Conservation (phyloP, 2,113 vertebrate species). For the Rhipidura dahli region DNA sequence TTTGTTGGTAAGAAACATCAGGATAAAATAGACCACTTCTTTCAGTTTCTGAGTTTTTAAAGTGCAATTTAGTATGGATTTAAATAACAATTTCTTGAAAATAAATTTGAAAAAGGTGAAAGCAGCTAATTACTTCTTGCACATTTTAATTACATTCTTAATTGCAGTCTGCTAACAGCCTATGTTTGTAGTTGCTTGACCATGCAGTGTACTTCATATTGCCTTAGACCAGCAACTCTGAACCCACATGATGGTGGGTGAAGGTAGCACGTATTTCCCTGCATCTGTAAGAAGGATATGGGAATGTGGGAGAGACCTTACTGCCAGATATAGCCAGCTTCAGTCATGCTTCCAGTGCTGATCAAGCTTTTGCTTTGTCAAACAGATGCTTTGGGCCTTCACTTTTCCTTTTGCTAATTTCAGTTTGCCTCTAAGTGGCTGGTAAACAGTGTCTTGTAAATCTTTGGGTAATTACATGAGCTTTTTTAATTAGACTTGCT, state of each 20-base stretch:
- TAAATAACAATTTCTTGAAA: background rate
- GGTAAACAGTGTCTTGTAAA: slow-evolving; percentile 2
- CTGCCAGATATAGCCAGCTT: background rate
- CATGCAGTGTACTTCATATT: background rate
- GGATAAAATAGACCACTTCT: background rate
- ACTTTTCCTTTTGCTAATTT: slow-evolving; percentile 15
- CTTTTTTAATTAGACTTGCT: background rate
- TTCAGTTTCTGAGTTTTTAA: background rate
- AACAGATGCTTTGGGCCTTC: slow-evolving; percentile 20
- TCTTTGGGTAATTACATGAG: background rate
- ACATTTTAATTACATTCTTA: background rate
- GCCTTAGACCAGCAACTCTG: background rate
- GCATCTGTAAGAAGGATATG: background rate
- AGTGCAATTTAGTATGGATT: background rate
- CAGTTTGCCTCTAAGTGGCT: background rate
- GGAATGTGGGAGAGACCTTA: background rate
- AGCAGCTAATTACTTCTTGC: background rate
- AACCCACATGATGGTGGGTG: background rate
- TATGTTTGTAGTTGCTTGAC: background rate
- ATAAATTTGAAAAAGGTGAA: background rate
- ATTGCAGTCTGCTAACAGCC: background rate
- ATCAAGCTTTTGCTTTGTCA: background rate
- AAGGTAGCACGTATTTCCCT: background rate
- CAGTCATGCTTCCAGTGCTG: background rate
- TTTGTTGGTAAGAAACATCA: background rate